A percentile compares a stretch with the other conserved stretches of the same genome.
These are phyloP conservation scores for Ceuthmochares aereus DNA, from an alignment of 2,113 vertebrate species.

Conservation along the genomic window DNA sequence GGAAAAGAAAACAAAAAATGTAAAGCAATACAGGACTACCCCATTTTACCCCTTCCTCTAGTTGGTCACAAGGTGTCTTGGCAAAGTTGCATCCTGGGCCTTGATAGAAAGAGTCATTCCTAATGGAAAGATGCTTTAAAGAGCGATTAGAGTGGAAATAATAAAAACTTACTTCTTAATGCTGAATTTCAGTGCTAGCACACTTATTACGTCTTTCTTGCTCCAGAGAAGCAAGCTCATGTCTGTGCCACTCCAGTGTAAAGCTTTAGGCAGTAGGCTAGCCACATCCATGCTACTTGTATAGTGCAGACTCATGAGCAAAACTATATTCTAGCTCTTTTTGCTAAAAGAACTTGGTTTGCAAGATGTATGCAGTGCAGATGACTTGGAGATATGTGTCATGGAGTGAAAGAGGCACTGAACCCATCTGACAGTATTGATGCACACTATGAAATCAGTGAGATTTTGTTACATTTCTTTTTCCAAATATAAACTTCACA, in stretches of 20 bases:
- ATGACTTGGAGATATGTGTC: not conserved
- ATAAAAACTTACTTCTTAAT: not conserved
- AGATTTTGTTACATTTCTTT: constrained; percentile 18
- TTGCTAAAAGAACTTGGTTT: not conserved
- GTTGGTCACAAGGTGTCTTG: not conserved
- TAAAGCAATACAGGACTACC: not conserved
- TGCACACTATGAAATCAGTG: not conserved
- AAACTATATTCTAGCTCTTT: not conserved
- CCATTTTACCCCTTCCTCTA: not conserved
- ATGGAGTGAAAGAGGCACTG: not conserved
- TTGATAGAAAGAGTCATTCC: not conserved
- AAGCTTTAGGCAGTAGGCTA: not conserved
- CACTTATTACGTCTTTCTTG: not conserved
- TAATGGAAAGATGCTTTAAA: not conserved
- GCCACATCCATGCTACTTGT: not conserved
- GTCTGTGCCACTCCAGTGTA: not conserved
- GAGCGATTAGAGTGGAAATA: not conserved
- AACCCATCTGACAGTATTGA: constrained; percentile 4
- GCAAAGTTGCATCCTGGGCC: not conserved
- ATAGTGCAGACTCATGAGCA: not conserved
- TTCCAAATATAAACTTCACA: constrained; percentile 36
- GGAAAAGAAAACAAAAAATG: not conserved
- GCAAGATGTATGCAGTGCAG: not conserved
- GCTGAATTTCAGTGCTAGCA: not conserved
- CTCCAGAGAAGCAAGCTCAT: not conserved